Evolutionary conservation across 2,888 invertebrate species (phyloP), one percentile per base, ranked within the genome.

Genomic region (Chrysodeixis includens): DNA sequence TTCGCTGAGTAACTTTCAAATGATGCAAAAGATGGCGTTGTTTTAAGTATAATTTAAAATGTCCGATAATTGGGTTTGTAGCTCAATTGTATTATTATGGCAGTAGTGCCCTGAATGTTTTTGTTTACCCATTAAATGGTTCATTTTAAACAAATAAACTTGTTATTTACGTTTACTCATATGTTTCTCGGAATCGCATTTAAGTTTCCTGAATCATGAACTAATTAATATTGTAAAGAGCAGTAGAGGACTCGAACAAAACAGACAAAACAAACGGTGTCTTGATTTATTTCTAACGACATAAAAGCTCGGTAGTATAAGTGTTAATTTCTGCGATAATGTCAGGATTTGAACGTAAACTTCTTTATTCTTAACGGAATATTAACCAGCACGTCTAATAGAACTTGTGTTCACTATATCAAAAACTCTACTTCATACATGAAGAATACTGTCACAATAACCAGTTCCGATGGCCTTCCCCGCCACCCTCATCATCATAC

Each of bases 261-360:
- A 26, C 6, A 6, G 26, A 26, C n/a, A n/a, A n/a, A n/a, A n/a
- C n/a, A n/a, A n/a, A n/a, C n/a, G n/a, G n/a, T n/a, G n/a, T 26
- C 26, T 6, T 26, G 6, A 26, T 4, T 6, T 26, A 4, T 26
- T 26, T 26, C 26, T 6, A 26, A 26, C 2, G 26, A 6, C 6
- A 26, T 26, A 26, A 6, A 26, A 26, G 26, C 26, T 26, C 26
- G 2, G 6, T 26, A 2, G 26, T 26, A 26, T 4, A 26, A 26
- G 26, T 6, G 26, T 26, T 26, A 26, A 26, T 26, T 26, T 26
- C 26, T 26, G 26, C 2, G 26, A 26, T 26, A 26, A 26, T 26
- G 6, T 80, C 96, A 96, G 96, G 96, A 96, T 96, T 96, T 96
- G 96, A 96, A 96, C 96, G 96, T 96, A 96, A 96, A 96, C 96